A percentile compares a stretch with the other conserved stretches of the same genome.
Conservation (phyloP, 2,888 invertebrate species). For the Abrostola triplasia region DNA sequence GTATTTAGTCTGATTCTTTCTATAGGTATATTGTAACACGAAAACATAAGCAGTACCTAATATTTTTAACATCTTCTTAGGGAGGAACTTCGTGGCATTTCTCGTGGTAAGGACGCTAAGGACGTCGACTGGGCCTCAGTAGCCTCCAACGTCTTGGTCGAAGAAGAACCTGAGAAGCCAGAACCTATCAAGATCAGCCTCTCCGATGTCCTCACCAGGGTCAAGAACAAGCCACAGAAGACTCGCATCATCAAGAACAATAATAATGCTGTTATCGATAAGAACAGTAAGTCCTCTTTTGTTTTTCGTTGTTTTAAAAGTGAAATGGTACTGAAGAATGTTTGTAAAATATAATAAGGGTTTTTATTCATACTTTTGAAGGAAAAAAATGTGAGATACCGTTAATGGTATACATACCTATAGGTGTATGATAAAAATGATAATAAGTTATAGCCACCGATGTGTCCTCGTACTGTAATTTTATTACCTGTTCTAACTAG, state of each 20-base stretch:
- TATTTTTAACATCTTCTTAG: conserved; percentile 72
- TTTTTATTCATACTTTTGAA: too few relatives aligned
- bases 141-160: conserved; percentile 89
- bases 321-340: too few relatives aligned
- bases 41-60: too few relatives aligned
- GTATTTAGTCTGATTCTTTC: too few relatives aligned
- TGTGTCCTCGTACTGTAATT: too few relatives aligned
- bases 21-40: too few relatives aligned
- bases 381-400: too few relatives aligned
- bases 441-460: too few relatives aligned
- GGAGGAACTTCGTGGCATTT: conserved; percentile 95
- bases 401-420: too few relatives aligned
- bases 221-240: conserved; percentile 90
- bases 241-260: conserved; percentile 87
- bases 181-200: conserved; percentile 93
- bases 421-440: too few relatives aligned
- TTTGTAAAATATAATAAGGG: too few relatives aligned
- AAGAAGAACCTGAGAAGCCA: conserved; percentile 91
- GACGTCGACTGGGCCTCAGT: conserved; percentile 95
- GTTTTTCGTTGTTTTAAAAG: not conserved
- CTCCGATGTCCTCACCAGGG: conserved; percentile 90
- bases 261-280: conserved; percentile 83
- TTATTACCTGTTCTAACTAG: too few relatives aligned
- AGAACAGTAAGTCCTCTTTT: conserved; percentile 88
- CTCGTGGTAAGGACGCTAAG: conserved; percentile 94